phyloP scores from a whole-genome alignment of 2,113 vertebrate species.

The Pedetes capensis region DNA sequence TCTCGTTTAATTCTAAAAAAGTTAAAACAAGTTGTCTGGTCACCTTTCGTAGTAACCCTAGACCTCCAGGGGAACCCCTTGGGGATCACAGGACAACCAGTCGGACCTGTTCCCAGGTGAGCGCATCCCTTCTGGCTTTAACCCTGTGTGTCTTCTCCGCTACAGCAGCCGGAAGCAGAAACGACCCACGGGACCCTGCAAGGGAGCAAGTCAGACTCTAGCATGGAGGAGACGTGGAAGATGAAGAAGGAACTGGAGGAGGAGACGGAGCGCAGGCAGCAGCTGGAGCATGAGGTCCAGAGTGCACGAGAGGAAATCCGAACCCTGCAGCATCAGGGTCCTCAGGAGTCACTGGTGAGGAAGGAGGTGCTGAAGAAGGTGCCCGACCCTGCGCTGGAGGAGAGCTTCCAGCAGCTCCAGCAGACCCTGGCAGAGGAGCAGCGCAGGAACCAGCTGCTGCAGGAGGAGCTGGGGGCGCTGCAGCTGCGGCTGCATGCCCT shows the following conservation, averaged over 20 bases:
- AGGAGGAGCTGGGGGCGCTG: constrained; percentile 91
- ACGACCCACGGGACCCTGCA: constrained; percentile 80
- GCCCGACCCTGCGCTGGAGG: constrained; percentile 92
- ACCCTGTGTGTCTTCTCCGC: background rate
- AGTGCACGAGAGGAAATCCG: constrained; percentile 91
- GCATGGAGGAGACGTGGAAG: constrained; percentile 89
- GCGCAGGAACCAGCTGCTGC: constrained; percentile 88
- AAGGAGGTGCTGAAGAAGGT: constrained; percentile 94
- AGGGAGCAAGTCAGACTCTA: constrained; percentile 72
- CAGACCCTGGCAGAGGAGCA: constrained; percentile 92
- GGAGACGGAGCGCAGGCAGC: constrained; percentile 90
- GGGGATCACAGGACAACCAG: background rate
- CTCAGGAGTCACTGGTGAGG: constrained; percentile 91
- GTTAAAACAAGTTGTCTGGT: background rate
- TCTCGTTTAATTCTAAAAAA: background rate
- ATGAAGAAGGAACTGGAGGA: constrained; percentile 92
- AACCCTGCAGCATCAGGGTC: constrained; percentile 90
- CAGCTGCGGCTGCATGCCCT: constrained; percentile 85
- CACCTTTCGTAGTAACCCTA: background rate
- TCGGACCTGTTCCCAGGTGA: background rate
- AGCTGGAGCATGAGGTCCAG: constrained; percentile 91
- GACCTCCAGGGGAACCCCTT: background rate
- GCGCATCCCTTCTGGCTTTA: background rate
- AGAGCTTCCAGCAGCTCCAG: constrained; percentile 90
- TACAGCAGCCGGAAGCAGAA: constrained; percentile 89